Evolutionary conservation across 2,888 invertebrate genomes (phyloP).

Genomic region (Heteromurus nitidus): DNA sequence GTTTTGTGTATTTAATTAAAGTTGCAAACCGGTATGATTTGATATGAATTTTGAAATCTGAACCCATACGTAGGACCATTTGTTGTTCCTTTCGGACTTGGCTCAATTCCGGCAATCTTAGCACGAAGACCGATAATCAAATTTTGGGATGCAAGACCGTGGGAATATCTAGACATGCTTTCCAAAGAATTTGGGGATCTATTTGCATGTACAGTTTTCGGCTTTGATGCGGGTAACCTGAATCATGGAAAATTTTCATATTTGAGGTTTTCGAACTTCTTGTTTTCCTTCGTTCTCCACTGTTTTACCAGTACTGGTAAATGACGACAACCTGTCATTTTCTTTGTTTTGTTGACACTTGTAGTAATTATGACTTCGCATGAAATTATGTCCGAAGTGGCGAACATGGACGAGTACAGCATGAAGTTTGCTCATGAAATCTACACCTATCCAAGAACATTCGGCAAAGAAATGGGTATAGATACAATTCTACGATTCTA

Average conservation of each 20-base stretch:
- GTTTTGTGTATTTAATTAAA: not conserved
- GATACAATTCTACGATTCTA: not conserved
- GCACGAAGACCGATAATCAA: not conserved
- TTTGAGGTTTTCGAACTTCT: too few relatives aligned
- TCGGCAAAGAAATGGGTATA: constrained; percentile 68
- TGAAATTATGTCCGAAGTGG: constrained; percentile 48
- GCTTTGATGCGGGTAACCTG: constrained; percentile 31
- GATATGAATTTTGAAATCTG: not conserved
- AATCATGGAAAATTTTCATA: too few relatives aligned
- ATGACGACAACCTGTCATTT: not conserved
- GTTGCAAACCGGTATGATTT: not conserved
- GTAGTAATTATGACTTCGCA: constrained; percentile 50
- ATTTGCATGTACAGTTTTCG: constrained; percentile 2
- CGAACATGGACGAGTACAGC: constrained; percentile 61
- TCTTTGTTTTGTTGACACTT: not conserved
- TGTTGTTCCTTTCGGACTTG: constrained; percentile 40
- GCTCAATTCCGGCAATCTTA: constrained; percentile 16
- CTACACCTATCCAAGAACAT: constrained; percentile 56
- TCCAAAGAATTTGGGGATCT: constrained; percentile 36
- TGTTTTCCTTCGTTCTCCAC: too few relatives aligned
- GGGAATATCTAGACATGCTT: constrained; percentile 28
- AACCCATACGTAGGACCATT: constrained; percentile 19
- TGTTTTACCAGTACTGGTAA: too few relatives aligned
- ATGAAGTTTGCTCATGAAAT: constrained; percentile 41
- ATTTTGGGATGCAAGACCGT: constrained; percentile 5